These are phyloP conservation scores for Microcebus murinus DNA, from an alignment of 2,113 vertebrate genomes.

Conservation along the genomic window DNA sequence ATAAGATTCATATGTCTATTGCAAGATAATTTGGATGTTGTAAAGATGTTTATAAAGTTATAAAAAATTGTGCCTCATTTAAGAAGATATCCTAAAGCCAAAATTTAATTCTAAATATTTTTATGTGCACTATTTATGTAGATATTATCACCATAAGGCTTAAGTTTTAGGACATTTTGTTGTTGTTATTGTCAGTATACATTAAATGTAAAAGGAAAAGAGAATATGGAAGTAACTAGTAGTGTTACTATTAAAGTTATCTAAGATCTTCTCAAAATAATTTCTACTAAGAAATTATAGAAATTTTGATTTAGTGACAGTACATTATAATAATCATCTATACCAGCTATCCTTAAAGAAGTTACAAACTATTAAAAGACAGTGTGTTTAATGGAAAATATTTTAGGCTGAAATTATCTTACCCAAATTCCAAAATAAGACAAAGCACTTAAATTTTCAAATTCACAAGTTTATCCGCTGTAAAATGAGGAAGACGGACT, in stretches of 20 bases:
- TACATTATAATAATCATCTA: neutral
- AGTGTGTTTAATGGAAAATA: neutral
- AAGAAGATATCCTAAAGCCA: conserved; percentile 45
- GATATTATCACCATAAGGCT: neutral
- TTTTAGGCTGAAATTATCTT: conserved; percentile 1
- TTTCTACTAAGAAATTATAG: conserved; percentile 12
- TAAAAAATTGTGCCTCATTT: conserved; percentile 45
- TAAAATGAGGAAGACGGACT: neutral
- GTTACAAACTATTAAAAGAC: neutral
- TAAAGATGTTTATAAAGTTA: conserved; percentile 56
- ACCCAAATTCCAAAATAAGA: neutral
- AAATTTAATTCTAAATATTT: conserved; percentile 61
- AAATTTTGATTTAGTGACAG: neutral
- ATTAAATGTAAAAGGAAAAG: neutral
- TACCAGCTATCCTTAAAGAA: neutral
- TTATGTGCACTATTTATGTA: conserved; percentile 29
- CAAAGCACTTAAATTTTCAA: neutral
- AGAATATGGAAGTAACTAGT: neutral
- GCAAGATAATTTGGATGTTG: conserved; percentile 56
- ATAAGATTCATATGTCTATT: conserved; percentile 60
- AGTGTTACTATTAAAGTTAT: neutral
- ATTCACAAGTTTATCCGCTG: conserved; percentile 8
- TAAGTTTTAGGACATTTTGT: conserved; percentile 4
- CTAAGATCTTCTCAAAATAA: conserved; percentile 3
- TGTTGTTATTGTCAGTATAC: conserved; percentile 8